Evolutionary conservation across 2,888 invertebrate species (phyloP).

Genomic region (Stenichneumon culpator): DNA sequence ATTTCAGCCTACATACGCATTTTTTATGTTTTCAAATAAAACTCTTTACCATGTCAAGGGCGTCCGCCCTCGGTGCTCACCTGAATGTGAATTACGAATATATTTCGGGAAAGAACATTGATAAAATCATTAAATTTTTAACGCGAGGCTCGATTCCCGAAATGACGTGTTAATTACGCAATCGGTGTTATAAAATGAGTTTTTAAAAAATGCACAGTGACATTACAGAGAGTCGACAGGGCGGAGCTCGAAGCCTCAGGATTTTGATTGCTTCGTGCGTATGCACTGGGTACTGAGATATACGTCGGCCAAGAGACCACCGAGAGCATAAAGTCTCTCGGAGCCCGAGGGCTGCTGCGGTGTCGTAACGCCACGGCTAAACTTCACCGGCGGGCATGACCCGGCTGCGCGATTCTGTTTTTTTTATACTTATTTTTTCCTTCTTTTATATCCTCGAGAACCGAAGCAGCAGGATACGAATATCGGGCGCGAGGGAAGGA

Average conservation of each 20-base stretch:
- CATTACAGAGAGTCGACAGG: constrained; percentile 33
- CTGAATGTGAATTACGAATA: not conserved
- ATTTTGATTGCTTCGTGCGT: constrained; percentile 52
- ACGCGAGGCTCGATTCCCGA: constrained; percentile 9
- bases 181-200: constrained; percentile 48
- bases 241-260: constrained; percentile 56
- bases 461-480: constrained; percentile 62
- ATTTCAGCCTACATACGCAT: constrained; percentile 1
- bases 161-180: constrained; percentile 28
- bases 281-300: constrained; percentile 39
- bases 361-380: constrained; percentile 63
- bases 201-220: constrained; percentile 52
- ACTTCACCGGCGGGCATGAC: constrained; percentile 70
- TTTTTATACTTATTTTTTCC: constrained; percentile 7
- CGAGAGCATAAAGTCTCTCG: constrained; percentile 65
- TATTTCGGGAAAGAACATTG: not conserved
- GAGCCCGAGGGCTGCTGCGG: constrained; percentile 61
- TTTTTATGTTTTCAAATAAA: constrained; percentile 9
- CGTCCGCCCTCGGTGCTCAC: not conserved
- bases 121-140: not conserved
- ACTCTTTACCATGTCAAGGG: constrained; percentile 50
- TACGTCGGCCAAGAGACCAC: constrained; percentile 57
- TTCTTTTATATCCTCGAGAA: constrained; percentile 44
- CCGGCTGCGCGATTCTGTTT: constrained; percentile 62
- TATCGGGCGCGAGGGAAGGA: constrained; percentile 50